A percentile compares a stretch with the other conserved stretches of the same genome.
Conservation (phyloP, 2,888 invertebrate genomes). For the Meghimatium bilineatum region DNA sequence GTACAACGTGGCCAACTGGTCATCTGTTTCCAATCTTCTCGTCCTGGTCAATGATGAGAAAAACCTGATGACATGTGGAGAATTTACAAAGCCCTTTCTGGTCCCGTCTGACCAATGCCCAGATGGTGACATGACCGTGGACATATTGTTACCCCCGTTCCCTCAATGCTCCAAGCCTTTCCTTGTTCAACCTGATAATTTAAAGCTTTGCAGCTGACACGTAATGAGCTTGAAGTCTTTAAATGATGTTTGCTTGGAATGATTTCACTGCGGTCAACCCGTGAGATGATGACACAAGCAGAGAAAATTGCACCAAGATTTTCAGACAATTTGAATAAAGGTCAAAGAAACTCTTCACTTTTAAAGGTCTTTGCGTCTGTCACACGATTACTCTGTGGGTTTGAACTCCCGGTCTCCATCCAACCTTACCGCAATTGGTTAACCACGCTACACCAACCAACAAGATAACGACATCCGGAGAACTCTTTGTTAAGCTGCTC, state of each 20-base stretch:
- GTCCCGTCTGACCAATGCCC: constrained; percentile 6
- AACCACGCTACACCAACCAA: background rate
- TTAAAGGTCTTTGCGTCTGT: background rate
- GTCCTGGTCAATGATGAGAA: constrained; percentile 19
- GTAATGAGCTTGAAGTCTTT: constrained; percentile 34
- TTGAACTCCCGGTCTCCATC: background rate
- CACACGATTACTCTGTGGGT: background rate
- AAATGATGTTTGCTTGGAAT: constrained; percentile 32
- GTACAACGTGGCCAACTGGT: constrained; percentile 28
- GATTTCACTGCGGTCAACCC: background rate
- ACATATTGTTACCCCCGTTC: constrained; percentile 25
- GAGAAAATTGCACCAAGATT: background rate
- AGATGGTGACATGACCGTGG: constrained; percentile 14
- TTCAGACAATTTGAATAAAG: constrained; percentile 6
- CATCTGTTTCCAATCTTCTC: constrained; percentile 32
- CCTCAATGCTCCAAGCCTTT: background rate
- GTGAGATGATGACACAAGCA: constrained; percentile 16
- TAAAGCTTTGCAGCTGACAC: constrained; percentile 1
- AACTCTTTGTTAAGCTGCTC: too few species aligned
- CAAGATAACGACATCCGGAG: background rate
- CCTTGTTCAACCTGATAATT: constrained; percentile 12
- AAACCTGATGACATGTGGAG: constrained; percentile 28
- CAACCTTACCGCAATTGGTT: background rate
- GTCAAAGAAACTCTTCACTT: background rate
- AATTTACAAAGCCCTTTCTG: background rate